A percentile compares a stretch with the other conserved stretches of the same genome.
These are phyloP conservation scores for Theristus sp. DNA, from an alignment of 2,888 invertebrate species.

Conservation along the genomic window DNA sequence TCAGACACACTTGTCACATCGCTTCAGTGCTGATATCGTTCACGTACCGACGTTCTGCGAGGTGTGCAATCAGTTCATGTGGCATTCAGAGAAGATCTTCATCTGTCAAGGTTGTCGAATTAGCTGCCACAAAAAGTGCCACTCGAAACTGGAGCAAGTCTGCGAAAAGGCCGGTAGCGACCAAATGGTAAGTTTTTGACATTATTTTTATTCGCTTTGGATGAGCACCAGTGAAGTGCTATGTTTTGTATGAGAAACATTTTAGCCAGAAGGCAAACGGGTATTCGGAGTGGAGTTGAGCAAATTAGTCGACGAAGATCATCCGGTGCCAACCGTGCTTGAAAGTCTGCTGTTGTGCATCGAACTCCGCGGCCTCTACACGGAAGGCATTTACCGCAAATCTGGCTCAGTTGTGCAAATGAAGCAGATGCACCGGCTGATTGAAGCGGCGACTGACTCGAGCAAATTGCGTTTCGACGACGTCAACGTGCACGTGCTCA, in stretches of 20 bases:
- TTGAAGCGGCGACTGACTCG: slow-evolving; percentile 26
- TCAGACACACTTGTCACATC: slow-evolving; percentile 54
- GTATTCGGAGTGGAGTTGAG: slow-evolving; percentile 64
- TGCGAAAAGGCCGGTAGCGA: slow-evolving; percentile 17
- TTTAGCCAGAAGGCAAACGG: slow-evolving; percentile 20
- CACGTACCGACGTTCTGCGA: slow-evolving; percentile 91
- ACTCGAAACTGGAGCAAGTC: slow-evolving; percentile 44
- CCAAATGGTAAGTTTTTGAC: not conserved
- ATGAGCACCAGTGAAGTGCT: not conserved
- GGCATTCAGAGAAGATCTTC: slow-evolving; percentile 77
- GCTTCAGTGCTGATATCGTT: slow-evolving; percentile 67
- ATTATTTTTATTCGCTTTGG: not conserved
- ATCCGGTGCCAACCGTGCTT: slow-evolving; percentile 50
- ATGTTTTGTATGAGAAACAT: not conserved
- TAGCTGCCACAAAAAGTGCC: slow-evolving; percentile 84
- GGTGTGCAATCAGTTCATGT: slow-evolving; percentile 60
- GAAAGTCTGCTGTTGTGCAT: slow-evolving; percentile 70
- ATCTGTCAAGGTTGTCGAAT: slow-evolving; percentile 61
- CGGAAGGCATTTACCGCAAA: slow-evolving; percentile 79
- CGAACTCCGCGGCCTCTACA: slow-evolving; percentile 73
- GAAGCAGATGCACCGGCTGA: slow-evolving; percentile 28
- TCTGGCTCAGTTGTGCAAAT: slow-evolving; percentile 43
- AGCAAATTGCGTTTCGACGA: slow-evolving; percentile 35
- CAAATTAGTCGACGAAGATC: slow-evolving; percentile 39
- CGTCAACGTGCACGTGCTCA: slow-evolving; percentile 70